Evolutionary conservation across 64 coral and sea anemone genomes (phyloP).

Genomic region (Actinia equina): DNA sequence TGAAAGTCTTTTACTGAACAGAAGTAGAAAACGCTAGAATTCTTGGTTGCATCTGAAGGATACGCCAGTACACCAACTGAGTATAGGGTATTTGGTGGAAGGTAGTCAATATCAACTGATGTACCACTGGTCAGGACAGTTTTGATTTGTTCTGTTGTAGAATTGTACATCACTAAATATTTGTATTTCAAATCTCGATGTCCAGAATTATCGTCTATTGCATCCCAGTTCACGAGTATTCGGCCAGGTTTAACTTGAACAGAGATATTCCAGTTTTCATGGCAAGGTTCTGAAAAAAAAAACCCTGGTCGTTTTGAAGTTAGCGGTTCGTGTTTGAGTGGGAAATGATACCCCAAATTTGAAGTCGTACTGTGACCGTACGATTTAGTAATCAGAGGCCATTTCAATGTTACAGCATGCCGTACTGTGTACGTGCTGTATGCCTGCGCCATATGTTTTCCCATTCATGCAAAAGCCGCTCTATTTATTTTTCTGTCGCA

Average conservation of each 20-base stretch:
- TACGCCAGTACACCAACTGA: not conserved
- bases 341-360: too few relatives aligned
- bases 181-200: not conserved
- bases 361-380: too few relatives aligned
- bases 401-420: too few relatives aligned
- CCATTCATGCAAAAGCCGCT: too few relatives aligned
- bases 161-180: not conserved
- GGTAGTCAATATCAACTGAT: not conserved
- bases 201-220: not conserved
- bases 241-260: not conserved
- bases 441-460: too few relatives aligned
- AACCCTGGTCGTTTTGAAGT: too few relatives aligned
- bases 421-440: too few relatives aligned
- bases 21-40: not conserved
- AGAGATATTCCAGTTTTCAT: not conserved
- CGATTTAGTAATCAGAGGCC: too few relatives aligned
- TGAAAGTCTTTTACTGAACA: not conserved
- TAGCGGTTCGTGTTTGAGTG: too few relatives aligned
- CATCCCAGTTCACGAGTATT: not conserved
- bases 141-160: not conserved
- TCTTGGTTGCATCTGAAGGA: not conserved
- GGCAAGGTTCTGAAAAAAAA: not conserved
- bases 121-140: not conserved
- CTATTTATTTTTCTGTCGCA: too few relatives aligned
- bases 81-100: not conserved